A percentile compares a stretch with the other conserved stretches of the same genome.
phyloP scores from a whole-genome alignment of 2,888 invertebrate genomes.

The Xestobium rufovillosum region DNA sequence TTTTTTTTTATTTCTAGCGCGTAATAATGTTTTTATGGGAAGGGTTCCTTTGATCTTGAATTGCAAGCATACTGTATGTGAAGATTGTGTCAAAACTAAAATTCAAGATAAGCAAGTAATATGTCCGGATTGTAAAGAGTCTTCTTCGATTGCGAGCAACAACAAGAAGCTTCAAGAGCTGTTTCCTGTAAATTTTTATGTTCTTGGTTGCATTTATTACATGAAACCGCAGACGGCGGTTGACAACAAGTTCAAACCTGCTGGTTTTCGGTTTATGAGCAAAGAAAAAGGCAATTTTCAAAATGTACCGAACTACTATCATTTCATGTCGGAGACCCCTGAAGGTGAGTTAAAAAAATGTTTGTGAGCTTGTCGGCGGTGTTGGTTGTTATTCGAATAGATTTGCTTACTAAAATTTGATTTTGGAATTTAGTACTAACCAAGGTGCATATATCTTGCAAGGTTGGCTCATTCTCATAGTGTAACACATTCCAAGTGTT shows the following conservation, averaged over 20 bases:
- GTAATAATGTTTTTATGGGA: slow-evolving; percentile 22
- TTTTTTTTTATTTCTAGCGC: slow-evolving; percentile 20
- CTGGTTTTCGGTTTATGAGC: slow-evolving; percentile 14
- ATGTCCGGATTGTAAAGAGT: slow-evolving; percentile 46
- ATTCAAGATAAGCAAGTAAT: slow-evolving; percentile 34
- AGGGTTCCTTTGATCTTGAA: slow-evolving; percentile 51
- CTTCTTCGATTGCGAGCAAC: slow-evolving; percentile 31
- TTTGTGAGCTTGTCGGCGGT: no score
- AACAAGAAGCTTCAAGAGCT: slow-evolving; percentile 26
- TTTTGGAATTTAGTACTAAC: no score
- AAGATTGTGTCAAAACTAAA: slow-evolving; percentile 50
- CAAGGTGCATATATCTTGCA: no score
- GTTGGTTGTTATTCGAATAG: no score
- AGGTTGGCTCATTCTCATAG: no score
- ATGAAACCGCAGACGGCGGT: slow-evolving; percentile 12
- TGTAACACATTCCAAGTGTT: no score
- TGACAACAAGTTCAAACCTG: slow-evolving; percentile 19
- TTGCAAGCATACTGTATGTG: slow-evolving; percentile 64
- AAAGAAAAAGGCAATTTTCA: no score
- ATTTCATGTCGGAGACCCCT: no score
- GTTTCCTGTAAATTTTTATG: slow-evolving; percentile 40
- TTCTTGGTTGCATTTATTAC: slow-evolving; percentile 32
- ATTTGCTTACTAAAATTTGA: no score
- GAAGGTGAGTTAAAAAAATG: no score
- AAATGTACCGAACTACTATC: no score